Evolutionary conservation across 64 coral and sea anemone species (phyloP), one percentile per base, ranked within the genome.

Genomic region (Pocillopora verrucosa): DNA sequence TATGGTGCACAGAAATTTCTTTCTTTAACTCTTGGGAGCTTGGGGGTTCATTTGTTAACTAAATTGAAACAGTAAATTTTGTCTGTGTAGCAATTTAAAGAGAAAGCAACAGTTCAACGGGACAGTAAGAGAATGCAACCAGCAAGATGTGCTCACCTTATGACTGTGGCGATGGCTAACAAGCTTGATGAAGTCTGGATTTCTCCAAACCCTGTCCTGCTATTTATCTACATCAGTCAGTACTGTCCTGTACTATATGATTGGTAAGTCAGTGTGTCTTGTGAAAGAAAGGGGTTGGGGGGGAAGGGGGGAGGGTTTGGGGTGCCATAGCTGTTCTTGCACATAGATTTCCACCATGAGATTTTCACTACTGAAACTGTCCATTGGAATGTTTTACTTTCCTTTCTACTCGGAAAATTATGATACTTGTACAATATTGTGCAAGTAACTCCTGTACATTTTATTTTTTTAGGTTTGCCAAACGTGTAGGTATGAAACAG

Each of bases 131-230:
- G 94, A 76, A 96, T 96, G 94, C 68, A 78, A 36, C 80, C 87
- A 11, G 34, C 41, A 72, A 88, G 91, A 58, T 96, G 94, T 90
- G 94, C 80, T 16, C 65, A 92, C 9, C 74, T 92, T 74, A 96
- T 96, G 41, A 37, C 78, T 25, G 36, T 92, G 34, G 94, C 79
- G 58, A 87, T 96, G 26, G 87, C 87, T 34, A 96, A 89, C 64
- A 84, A 73, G 22, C 76, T 96, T 51, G 79, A 92, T 76, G 94
- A 96, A 90, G 57, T 96, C 17, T 96, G 94, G 94, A 96, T 96
- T 87, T 92, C 87, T n/a, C 36, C 67, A 5, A 92, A 92, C 16
- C 94, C 94, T 13, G n/a, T 80, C 15, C 61, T 96, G 74, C 79
- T 96, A 2, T 80, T 92, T 76, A 36, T 73, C 11, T 96, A 96